Conservation (phyloP, 2,888 invertebrate genomes). For the Notocelia uddmanniana region DNA sequence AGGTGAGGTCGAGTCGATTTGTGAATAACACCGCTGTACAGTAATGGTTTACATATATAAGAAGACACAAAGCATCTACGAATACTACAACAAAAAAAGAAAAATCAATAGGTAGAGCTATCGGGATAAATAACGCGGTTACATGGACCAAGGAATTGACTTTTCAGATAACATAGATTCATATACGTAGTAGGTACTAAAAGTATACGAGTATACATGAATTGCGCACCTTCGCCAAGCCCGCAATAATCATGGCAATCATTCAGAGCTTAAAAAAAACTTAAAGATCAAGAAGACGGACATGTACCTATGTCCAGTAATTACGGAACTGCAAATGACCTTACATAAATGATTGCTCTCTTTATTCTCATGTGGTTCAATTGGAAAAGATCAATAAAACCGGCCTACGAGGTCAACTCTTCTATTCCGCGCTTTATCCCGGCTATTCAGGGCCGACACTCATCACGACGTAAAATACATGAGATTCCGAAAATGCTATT, state of each 20-base stretch:
- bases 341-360: constrained; percentile 54
- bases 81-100: too few relatives aligned
- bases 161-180: too few relatives aligned
- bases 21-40: too few relatives aligned
- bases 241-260: not conserved
- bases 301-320: constrained; percentile 3
- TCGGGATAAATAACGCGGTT: too few relatives aligned
- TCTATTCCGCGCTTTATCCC: constrained; percentile 54
- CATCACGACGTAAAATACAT: constrained; percentile 60
- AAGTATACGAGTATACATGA: too few relatives aligned
- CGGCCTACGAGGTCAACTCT: constrained; percentile 54
- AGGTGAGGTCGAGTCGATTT: too few relatives aligned
- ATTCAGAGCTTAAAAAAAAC: not conserved
- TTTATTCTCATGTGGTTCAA: constrained; percentile 50
- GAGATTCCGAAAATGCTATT: constrained; percentile 7
- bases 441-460: constrained; percentile 53
- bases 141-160: too few relatives aligned
- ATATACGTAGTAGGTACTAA: too few relatives aligned
- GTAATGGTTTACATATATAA: too few relatives aligned
- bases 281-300: constrained; percentile 19
- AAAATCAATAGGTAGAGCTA: too few relatives aligned
- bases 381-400: constrained; percentile 51
- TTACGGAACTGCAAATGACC: constrained; percentile 51
- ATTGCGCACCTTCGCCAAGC: too few relatives aligned
- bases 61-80: too few relatives aligned